Percentiles rank a stretch among this genome's conserved stretches.
These are phyloP conservation scores for Caerostris extrusa DNA, from an alignment of 1,140 invertebrate genomes.

Conservation along the genomic window DNA sequence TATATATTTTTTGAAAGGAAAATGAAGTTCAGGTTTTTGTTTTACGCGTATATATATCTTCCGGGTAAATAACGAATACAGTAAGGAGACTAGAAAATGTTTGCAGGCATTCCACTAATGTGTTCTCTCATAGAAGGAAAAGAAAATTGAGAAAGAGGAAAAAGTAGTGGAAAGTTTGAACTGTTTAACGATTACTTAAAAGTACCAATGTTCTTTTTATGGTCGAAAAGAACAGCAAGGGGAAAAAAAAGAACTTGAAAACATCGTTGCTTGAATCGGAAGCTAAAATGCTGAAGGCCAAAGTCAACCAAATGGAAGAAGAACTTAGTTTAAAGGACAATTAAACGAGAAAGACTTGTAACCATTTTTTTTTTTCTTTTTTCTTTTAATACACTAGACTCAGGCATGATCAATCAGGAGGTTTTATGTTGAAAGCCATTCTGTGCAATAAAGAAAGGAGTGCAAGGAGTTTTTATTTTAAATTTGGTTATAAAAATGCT, in stretches of 20 bases:
- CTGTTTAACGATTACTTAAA: conserved; percentile 66
- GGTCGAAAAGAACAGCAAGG: conserved; percentile 50
- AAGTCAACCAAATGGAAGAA: conserved; percentile 58
- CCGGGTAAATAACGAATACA: conserved; percentile 9
- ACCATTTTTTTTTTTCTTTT: not conserved
- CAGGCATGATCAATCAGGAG: not conserved
- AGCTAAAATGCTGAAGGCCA: conserved; percentile 38
- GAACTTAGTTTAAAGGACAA: conserved; percentile 53
- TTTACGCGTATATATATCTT: not conserved
- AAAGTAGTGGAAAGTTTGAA: conserved; percentile 48
- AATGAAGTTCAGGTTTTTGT: not conserved
- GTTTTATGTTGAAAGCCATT: not conserved
- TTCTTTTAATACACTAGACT: not conserved
- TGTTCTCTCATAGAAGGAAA: conserved; percentile 5
- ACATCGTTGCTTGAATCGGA: conserved; percentile 36
- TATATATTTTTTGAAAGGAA: not conserved
- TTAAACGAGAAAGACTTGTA: conserved; percentile 13
- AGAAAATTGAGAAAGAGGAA: conserved; percentile 31
- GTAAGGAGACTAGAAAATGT: not conserved
- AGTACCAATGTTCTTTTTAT: conserved; percentile 60
- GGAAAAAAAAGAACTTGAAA: conserved; percentile 28
- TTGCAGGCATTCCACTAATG: conserved; percentile 26
- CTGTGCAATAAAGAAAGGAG: not conserved
- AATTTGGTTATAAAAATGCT: not conserved
- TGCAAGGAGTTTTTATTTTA: not conserved